Evolutionary conservation across 2,888 invertebrate genomes (phyloP), one percentile per base, ranked within the genome.

Genomic region (Plutella xylostella): DNA sequence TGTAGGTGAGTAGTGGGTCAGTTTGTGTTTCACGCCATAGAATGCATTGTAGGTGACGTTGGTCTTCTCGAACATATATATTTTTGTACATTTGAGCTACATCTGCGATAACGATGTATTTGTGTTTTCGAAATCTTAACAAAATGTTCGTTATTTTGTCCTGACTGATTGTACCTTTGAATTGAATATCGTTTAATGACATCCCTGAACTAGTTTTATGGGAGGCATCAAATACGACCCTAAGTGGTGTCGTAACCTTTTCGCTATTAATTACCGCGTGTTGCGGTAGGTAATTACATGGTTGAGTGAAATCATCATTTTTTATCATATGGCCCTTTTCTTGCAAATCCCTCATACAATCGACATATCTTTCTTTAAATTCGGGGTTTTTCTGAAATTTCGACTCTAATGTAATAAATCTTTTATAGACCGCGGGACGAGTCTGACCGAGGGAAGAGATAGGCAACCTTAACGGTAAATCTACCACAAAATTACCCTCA

Each of bases 31-130:
- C 48, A 9, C 50, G 45, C 48, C 67, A 70, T 1, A 72, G 39
- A 11, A 74, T 68, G 12, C 54, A 47, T 43, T 68, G 69, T 5
- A 56, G 53, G 12, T 55, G 37, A 28, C 54, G 42, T 40, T 70
- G 58, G 2, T 50, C 48, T 1, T 47, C 39, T 12, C 52, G 43
- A 1, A 70, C 45, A 1, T 33, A n/a, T n/a, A 65, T 54, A 43
- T 63, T 61, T 0, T 63, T 51, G 44, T 61, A 68, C 62, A 69
- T 68, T 50, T 68, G 66, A 22, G 48, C 55, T 14, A 72, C 58
- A 42, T 68, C 67, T 1, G 59, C 62, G 4, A 57, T 55, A n/a
- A 72, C 50, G 1, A 57, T 62, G 30, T 55, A 48, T 1, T 49
- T 46, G 46, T 63, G 55, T 7, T 48, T 46, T 2, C 68, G 44